Conservation (phyloP, 2,797 vertebrate genomes). For the Coregonus ussuriensis region DNA sequence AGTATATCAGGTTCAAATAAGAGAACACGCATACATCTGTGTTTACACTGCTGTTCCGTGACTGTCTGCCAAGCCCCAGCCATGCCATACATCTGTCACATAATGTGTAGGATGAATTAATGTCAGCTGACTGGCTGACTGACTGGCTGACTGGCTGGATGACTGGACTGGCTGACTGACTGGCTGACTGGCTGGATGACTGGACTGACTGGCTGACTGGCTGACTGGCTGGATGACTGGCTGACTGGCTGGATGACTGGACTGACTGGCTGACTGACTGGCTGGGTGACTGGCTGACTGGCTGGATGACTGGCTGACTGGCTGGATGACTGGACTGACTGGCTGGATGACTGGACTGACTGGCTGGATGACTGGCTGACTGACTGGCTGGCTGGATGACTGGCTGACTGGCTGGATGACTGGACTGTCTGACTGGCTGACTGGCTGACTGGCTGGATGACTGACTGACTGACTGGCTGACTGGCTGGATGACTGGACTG, state of each 20-base stretch:
- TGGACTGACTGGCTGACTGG: too few relatives aligned
- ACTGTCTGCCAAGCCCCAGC: constrained; percentile 44
- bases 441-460: too few relatives aligned
- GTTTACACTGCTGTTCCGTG: constrained; percentile 37
- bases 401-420: too few relatives aligned
- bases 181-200: background rate
- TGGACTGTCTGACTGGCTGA: background rate
- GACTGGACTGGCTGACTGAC: background rate
- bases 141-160: background rate
- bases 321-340: too few relatives aligned
- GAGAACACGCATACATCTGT: constrained; percentile 16
- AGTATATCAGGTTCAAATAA: constrained; percentile 23
- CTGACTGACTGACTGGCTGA: background rate
- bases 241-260: too few relatives aligned
- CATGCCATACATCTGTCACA: constrained; percentile 41
- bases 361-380: too few relatives aligned
- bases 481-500: background rate
- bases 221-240: too few relatives aligned
- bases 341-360: too few relatives aligned
- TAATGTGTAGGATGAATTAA: constrained; percentile 27
- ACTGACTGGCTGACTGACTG: too few relatives aligned
- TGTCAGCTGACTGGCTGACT: constrained; percentile 8
- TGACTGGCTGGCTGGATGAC: too few relatives aligned
- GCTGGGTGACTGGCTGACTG: too few relatives aligned
- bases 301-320: too few relatives aligned